Evolutionary conservation across 2,888 invertebrate genomes (phyloP).

Genomic region (Orthosia cruda): DNA sequence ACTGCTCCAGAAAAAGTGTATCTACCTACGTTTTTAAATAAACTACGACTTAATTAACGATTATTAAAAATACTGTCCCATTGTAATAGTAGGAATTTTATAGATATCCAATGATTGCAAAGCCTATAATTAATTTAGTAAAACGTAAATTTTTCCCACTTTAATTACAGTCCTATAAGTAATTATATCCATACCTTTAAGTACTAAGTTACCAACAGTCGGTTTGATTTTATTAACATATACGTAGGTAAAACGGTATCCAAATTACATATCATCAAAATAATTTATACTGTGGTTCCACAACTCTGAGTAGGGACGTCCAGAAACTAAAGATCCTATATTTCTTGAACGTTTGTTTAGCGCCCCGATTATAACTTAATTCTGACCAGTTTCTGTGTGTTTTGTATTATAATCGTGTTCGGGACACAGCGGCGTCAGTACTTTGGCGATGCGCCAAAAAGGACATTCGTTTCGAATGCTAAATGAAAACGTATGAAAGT

Average conservation of each 20-base stretch:
- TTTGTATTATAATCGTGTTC: conserved; percentile 54
- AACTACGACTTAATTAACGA: too few species aligned
- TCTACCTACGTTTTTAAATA: too few species aligned
- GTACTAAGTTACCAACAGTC: too few species aligned
- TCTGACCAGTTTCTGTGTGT: conserved; percentile 46
- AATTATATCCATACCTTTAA: background rate
- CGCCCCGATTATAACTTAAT: conserved; percentile 63
- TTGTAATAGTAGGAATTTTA: background rate
- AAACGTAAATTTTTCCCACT: background rate
- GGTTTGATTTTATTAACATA: background rate
- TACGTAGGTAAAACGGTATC: too few species aligned
- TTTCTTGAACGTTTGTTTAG: conserved; percentile 34
- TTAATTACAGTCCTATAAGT: background rate
- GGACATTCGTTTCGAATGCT: conserved; percentile 61
- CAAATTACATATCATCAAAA: background rate
- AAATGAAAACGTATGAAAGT: conserved; percentile 68
- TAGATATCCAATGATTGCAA: background rate
- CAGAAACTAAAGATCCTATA: background rate
- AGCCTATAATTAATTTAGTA: background rate
- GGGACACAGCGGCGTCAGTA: conserved; percentile 67
- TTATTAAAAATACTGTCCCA: background rate
- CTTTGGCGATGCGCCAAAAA: conserved; percentile 65
- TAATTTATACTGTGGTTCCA: background rate
- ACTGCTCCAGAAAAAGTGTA: too few species aligned
- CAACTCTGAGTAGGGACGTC: background rate